A percentile compares a stretch with the other conserved stretches of the same genome.
Conservation (phyloP, 2,888 invertebrate genomes). For the Heliconius charithonia region DNA sequence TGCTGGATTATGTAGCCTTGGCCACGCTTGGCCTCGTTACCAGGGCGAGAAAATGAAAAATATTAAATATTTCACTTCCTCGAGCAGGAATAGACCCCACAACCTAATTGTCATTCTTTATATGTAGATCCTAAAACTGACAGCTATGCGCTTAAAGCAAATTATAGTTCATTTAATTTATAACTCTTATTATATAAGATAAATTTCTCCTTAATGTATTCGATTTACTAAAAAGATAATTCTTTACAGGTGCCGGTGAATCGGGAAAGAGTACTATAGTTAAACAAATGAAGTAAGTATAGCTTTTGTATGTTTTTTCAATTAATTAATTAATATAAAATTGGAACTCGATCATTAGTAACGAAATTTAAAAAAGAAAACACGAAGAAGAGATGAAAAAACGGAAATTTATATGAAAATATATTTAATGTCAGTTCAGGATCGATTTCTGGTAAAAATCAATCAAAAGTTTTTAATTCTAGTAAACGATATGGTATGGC, state of each 20-base stretch:
- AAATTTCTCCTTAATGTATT: background rate
- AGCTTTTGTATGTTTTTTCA: too few species aligned
- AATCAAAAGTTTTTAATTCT: too few species aligned
- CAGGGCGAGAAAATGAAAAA: too few species aligned
- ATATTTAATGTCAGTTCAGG: too few species aligned
- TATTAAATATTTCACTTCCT: too few species aligned
- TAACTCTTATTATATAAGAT: background rate
- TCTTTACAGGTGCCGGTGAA: constrained; percentile 96
- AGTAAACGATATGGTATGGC: too few species aligned
- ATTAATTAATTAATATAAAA: background rate
- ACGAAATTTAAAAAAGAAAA: too few species aligned
- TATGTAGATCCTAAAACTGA: background rate
- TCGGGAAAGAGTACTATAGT: constrained; percentile 99
- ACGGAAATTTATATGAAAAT: too few species aligned
- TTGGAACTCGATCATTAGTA: background rate
- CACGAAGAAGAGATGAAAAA: too few species aligned
- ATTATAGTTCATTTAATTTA: background rate
- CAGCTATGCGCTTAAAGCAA: background rate
- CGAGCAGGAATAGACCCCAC: too few species aligned
- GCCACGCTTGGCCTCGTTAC: too few species aligned
- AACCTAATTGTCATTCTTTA: background rate
- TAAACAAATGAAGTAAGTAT: constrained; percentile 99
- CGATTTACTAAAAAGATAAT: constrained; percentile 3
- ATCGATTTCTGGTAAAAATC: too few species aligned
- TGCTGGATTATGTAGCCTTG: background rate